Conservation (phyloP, 2,888 invertebrate genomes). For the Teinopalpus imperialis region DNA sequence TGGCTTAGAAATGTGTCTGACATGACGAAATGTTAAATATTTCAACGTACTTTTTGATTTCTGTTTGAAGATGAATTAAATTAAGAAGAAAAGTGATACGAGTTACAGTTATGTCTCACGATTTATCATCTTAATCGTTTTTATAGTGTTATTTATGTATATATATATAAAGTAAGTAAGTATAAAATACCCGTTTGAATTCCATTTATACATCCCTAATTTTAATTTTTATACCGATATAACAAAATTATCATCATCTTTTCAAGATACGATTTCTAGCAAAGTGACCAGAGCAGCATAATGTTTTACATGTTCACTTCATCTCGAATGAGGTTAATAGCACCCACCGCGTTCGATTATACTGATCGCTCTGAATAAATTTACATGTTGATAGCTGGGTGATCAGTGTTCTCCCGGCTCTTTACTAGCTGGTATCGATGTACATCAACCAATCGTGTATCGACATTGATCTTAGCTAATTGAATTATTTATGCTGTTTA, state of each 20-base stretch:
- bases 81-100: too few species aligned
- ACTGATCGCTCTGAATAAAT: slow-evolving; percentile 75
- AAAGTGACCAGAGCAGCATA: slow-evolving; percentile 51
- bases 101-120: too few species aligned
- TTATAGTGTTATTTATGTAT: too few species aligned
- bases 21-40: slow-evolving; percentile 8
- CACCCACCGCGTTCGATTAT: slow-evolving; percentile 62
- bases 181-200: too few species aligned
- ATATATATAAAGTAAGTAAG: too few species aligned
- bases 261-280: slow-evolving; percentile 55
- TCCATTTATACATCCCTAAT: too few species aligned
- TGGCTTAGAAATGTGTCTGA: slow-evolving; percentile 9
- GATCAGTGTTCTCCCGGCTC: slow-evolving; percentile 63
- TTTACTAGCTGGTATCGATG: slow-evolving; percentile 27
- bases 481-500: slow-evolving; percentile 37
- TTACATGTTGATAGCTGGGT: slow-evolving; percentile 70
- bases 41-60: slow-evolving; percentile 8
- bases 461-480: slow-evolving; percentile 35
- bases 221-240: too few species aligned
- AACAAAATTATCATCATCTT: too few species aligned
- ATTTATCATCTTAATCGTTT: too few species aligned
- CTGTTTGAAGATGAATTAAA: not conserved
- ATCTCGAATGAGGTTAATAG: slow-evolving; percentile 71
- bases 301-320: slow-evolving; percentile 59
- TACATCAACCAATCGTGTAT: slow-evolving; percentile 13